Percentiles rank a stretch among this genome's conserved stretches.
These are phyloP conservation scores for Rotaria magnacalcarata DNA, from an alignment of 2,888 invertebrate genomes.

Conservation along the genomic window DNA sequence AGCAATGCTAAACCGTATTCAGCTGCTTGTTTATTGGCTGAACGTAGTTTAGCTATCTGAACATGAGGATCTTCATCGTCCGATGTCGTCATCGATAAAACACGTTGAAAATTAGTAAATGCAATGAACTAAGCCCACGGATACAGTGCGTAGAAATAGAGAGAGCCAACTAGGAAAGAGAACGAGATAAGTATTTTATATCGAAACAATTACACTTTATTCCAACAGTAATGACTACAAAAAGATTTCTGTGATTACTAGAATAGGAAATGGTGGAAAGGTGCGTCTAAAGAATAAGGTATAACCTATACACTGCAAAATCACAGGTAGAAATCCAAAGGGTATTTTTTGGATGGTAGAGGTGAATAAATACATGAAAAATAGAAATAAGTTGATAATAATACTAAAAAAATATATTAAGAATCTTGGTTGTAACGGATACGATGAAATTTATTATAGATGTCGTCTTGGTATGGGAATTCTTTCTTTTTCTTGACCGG, in stretches of 20 bases:
- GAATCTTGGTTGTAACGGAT: background rate
- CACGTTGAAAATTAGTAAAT: background rate
- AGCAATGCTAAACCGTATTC: slow-evolving; percentile 43
- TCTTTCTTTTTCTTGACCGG: too few species aligned
- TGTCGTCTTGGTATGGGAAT: background rate
- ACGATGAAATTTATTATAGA: background rate
- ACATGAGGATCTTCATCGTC: background rate
- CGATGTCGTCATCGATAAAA: background rate
- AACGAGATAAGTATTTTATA: background rate
- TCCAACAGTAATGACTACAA: background rate
- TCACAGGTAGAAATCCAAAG: background rate
- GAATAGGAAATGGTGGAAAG: background rate
- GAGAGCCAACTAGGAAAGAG: background rate
- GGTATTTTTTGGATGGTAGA: background rate
- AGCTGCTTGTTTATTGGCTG: slow-evolving; percentile 44
- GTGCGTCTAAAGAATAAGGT: too few species aligned
- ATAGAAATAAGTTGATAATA: background rate
- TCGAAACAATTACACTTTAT: background rate
- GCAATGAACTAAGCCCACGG: too few species aligned
- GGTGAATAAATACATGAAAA: background rate
- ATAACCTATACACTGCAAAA: background rate
- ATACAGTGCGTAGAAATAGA: background rate
- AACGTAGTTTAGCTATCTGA: background rate
- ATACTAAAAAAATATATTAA: background rate
- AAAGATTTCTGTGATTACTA: background rate